Percentiles rank a stretch among this genome's conserved stretches.
Conservation (phyloP, 2,888 invertebrate species). For the Lamproptera curius region DNA sequence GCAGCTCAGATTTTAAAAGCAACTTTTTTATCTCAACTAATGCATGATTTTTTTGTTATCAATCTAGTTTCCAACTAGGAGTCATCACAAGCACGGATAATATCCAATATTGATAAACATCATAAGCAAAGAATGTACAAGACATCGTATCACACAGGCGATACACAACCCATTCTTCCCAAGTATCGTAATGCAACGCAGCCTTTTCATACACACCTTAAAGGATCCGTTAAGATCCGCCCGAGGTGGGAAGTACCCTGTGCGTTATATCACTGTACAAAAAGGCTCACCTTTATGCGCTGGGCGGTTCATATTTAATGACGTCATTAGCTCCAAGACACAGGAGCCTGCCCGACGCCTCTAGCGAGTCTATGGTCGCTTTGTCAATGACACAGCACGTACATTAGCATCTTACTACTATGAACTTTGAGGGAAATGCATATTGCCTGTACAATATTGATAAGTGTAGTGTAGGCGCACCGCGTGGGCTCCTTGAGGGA, state of each 20-base stretch:
- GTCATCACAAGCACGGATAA: neutral
- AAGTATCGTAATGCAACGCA: slow-evolving; percentile 6
- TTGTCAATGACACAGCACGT: slow-evolving; percentile 36
- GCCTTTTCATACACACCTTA: slow-evolving; percentile 12
- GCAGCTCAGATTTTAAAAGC: neutral
- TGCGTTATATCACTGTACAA: slow-evolving; percentile 33
- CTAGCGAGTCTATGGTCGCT: slow-evolving; percentile 36
- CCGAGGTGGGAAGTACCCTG: slow-evolving; percentile 19
- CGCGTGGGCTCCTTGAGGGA: slow-evolving; percentile 20
- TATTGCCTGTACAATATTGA: slow-evolving; percentile 23
- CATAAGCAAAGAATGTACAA: neutral
- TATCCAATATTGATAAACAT: neutral
- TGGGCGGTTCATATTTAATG: slow-evolving; percentile 67
- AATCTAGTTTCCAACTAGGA: no score
- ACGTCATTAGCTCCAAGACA: slow-evolving; percentile 69
- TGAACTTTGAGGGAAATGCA: slow-evolving; percentile 11
- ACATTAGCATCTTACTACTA: slow-evolving; percentile 27
- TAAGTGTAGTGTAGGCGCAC: slow-evolving; percentile 22
- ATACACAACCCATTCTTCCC: neutral
- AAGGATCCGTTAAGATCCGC: slow-evolving; percentile 24
- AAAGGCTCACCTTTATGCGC: slow-evolving; percentile 35
- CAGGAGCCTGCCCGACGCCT: slow-evolving; percentile 46
- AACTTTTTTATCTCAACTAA: neutral
- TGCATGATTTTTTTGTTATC: no score
- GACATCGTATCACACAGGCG: neutral